phyloP scores from a whole-genome alignment of 2,113 vertebrate species.

The Zosterops hypoxanthus region DNA sequence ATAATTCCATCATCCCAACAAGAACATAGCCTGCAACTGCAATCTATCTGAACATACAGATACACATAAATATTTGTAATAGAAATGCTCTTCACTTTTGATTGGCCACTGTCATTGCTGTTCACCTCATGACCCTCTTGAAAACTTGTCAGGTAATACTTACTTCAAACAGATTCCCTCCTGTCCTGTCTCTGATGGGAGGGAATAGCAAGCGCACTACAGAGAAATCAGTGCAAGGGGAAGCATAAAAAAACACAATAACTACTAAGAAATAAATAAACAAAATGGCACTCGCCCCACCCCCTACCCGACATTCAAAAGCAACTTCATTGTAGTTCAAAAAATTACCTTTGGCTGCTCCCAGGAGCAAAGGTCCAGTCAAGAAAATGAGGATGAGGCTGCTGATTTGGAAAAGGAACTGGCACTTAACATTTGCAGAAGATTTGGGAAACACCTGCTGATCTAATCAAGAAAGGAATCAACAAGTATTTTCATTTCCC shows the following conservation, averaged over 20 bases:
- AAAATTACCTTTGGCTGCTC: not conserved
- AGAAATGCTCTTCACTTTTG: not conserved
- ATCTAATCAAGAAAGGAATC: not conserved
- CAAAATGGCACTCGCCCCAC: accelerated
- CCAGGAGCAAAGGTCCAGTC: not conserved
- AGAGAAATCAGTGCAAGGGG: not conserved
- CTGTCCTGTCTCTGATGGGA: not conserved
- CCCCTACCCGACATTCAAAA: not conserved
- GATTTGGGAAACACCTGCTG: not conserved
- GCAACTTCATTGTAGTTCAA: not conserved
- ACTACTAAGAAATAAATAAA: not conserved
- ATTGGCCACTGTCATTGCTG: not conserved
- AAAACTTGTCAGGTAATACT: not conserved
- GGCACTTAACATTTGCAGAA: not conserved
- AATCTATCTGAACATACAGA: not conserved
- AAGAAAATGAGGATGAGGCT: not conserved
- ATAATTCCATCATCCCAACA: not conserved
- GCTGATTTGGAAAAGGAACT: not conserved
- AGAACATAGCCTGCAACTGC: not conserved
- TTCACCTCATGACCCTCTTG: not conserved
- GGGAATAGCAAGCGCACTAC: not conserved
- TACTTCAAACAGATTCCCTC: not conserved
- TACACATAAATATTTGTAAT: not conserved
- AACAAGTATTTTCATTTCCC: not conserved
- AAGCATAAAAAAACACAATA: not conserved